Evolutionary conservation across 2,113 vertebrate species (phyloP), one percentile per base, ranked within the genome.

Genomic region (Cephalophus harveyi): DNA sequence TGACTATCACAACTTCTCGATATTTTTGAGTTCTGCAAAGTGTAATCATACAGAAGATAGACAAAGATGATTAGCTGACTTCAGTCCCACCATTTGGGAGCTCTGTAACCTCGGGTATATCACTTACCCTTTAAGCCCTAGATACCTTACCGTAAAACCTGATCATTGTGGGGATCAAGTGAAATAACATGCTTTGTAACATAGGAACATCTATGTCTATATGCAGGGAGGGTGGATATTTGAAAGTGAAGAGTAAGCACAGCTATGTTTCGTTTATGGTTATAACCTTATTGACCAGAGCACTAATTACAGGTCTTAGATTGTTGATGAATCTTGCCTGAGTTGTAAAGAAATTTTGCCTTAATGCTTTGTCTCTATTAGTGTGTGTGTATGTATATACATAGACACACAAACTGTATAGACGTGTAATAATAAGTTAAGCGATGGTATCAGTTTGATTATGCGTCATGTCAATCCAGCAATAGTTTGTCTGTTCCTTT

Each of bases 281-380:
- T 62, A 52, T 21, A 52, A 55, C 2, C 5, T 28, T 52, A 64
- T 59, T 64, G 43, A 46, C 33, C 78, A 83, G 21, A 92, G 27
- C 28, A 50, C 43, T 59, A n/a, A 64, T 76, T 25, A 62, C 11
- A 76, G 55, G 14, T 50, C 54, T 33, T 14, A 59, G 27, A 60
- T 13, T 52, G 27, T 19, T 30, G 62, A 60, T 21, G 36, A 94
- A 43, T 95, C 82, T 94, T 62, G 55, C 62, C 60, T 19, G 46
- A 84, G 25, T 8, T 94, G 17, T 67, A 86, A 96, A 95, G 62
- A 74, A 92, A 87, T 17, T 87, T 30, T 0, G 1, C 7, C 57
- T 82, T 71, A 50, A 98, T 67, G 6, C 98, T 96, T 0, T 98
- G 92, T 59, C 98, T 9, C 98, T 98, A 98, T 76, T 64, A 85